Base-by-base conservation (phyloP, 2,113 vertebrate species). In the Gavialis gangeticus region DNA sequence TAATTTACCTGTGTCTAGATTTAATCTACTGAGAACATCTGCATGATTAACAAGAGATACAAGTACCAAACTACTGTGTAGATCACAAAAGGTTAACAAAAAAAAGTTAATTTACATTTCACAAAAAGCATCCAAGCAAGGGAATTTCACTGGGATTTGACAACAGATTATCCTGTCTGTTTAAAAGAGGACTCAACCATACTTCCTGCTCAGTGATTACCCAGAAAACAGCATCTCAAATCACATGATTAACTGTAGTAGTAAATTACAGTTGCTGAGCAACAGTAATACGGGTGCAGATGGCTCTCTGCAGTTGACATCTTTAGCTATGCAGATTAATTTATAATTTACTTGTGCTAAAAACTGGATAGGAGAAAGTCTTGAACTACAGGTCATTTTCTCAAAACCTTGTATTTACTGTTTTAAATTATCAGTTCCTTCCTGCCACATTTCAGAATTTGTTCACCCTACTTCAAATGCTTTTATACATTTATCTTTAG, bases 191-290 rank as follows among this genome's bases (percentile, higher is more conserved):
- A 93, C 92, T 78, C 90, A 92, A 82, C 91, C 4, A 5, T 1
- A 90, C 89, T 85, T 94, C 95, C 91, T 22, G 89, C 58, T 85
- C 85, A 58, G 82, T 25, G 84, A 79, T 84, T 85, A 84, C 90
- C 92, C 87, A 90, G 95, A 80, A 93, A 94, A 96, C 96, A 78
- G 88, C 95, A 90, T 19, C 87, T n/a, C 85, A 46, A 84, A 89
- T 96, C 96, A 95, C 92, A 63, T 96, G 97, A 94, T 75, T 93
- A 57, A 75, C 77, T 92, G 2, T 64, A 96, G 95, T 96, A 97
- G 97, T 97, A 97, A 98, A 96, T 96, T 96, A 96, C 94, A 95
- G 97, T 97, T 97, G 97, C 97, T 93, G 93, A 94, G 97, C 97
- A 97, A 98, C 97, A 95, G 93, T 87, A 92, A 94, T 90, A 81